Evolutionary conservation across 2,888 invertebrate genomes (phyloP).

Genomic region (Cylindroiulus punctatus): DNA sequence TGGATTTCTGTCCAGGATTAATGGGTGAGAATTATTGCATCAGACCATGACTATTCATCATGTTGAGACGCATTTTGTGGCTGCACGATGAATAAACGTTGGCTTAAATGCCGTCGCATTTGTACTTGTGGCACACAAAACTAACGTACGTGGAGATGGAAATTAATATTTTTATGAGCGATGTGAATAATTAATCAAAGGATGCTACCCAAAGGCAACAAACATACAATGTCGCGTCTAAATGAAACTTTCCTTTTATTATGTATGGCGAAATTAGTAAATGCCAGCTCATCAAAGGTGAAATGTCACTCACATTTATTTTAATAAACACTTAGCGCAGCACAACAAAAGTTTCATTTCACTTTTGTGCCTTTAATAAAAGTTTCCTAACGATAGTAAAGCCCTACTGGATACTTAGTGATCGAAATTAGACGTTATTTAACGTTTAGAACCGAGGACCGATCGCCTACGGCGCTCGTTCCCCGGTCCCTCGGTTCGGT

Average conservation of each 20-base stretch:
- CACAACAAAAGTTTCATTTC: too few relatives aligned
- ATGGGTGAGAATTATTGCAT: not conserved
- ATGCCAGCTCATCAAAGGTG: not conserved
- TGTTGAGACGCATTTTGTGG: constrained; percentile 6
- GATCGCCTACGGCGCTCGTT: too few relatives aligned
- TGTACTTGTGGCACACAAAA: not conserved
- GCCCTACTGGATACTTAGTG: too few relatives aligned
- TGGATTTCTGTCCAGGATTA: not conserved
- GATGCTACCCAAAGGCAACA: constrained; percentile 30
- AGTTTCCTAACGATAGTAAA: too few relatives aligned
- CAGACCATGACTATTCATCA: constrained; percentile 24
- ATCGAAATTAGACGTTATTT: too few relatives aligned
- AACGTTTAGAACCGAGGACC: too few relatives aligned
- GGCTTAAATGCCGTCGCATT: not conserved
- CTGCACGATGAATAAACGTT: not conserved
- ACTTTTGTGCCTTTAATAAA: too few relatives aligned
- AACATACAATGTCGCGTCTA: not conserved
- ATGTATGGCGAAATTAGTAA: constrained; percentile 5
- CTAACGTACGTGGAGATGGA: not conserved
- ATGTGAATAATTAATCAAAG: constrained; percentile 36
- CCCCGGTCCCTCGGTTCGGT: too few relatives aligned
- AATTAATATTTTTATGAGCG: constrained; percentile 40
- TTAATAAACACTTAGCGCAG: too few relatives aligned
- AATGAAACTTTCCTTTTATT: not conserved
- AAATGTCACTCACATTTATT: constrained; percentile 18